Conservation (phyloP, 2,888 invertebrate genomes). For the Leucoma salicis region DNA sequence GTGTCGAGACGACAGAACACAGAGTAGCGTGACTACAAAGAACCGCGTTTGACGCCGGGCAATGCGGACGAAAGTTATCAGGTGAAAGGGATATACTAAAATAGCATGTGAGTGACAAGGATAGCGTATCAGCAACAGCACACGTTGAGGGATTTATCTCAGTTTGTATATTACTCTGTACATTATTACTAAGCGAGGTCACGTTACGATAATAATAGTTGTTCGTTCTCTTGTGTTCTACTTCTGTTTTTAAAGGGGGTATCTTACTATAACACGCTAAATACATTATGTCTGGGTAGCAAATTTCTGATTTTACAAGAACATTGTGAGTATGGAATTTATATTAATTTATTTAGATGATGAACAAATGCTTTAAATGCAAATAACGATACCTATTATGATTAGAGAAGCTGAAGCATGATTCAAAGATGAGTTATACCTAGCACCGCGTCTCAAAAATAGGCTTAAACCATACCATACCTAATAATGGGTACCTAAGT, state of each 20-base stretch:
- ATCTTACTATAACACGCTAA: not conserved
- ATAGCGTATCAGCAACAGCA: constrained; percentile 17
- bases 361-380: too few relatives aligned
- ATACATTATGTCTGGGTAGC: too few relatives aligned
- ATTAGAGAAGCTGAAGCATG: too few relatives aligned
- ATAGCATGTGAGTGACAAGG: constrained; percentile 30
- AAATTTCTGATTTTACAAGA: too few relatives aligned
- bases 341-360: too few relatives aligned
- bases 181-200: constrained; percentile 48
- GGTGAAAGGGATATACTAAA: constrained; percentile 34
- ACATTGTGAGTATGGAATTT: too few relatives aligned
- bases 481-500: too few relatives aligned
- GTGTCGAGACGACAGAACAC: constrained; percentile 48
- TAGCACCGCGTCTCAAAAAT: too few relatives aligned
- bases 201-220: constrained; percentile 47
- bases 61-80: constrained; percentile 22
- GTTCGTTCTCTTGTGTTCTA: constrained; percentile 72
- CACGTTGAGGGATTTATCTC: constrained; percentile 30
- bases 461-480: too few relatives aligned
- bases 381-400: too few relatives aligned
- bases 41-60: constrained; percentile 14
- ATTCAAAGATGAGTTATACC: too few relatives aligned
- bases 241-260: constrained; percentile 42
- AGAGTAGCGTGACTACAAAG: constrained; percentile 44
- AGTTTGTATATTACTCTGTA: constrained; percentile 50